phyloP scores from a whole-genome alignment of 2,113 vertebrate species.

The Otis tarda region DNA sequence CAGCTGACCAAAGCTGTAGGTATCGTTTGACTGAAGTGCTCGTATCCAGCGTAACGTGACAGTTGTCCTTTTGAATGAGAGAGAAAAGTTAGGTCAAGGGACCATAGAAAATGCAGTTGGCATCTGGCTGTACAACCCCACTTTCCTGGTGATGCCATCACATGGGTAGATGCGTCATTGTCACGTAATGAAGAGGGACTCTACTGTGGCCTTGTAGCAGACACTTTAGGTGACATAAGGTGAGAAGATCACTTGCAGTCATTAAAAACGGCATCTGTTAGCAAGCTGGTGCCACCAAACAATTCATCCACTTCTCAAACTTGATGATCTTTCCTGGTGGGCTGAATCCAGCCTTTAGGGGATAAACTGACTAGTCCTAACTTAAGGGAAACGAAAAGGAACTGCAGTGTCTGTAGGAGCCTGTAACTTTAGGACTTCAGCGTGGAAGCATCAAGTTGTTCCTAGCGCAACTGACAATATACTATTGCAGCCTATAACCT shows the following conservation, averaged over 20 bases:
- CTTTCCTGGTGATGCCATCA: neutral
- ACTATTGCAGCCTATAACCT: neutral
- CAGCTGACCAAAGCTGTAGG: neutral
- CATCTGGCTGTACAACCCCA: neutral
- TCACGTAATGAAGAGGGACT: neutral
- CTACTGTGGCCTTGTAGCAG: neutral
- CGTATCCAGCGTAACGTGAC: accelerated
- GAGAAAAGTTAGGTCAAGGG: neutral
- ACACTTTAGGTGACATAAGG: neutral
- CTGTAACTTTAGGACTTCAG: neutral
- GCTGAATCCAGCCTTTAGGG: neutral
- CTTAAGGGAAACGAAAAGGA: neutral
- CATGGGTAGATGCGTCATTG: neutral
- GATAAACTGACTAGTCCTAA: neutral
- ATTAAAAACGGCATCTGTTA: neutral
- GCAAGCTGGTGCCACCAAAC: neutral
- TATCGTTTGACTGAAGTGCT: neutral
- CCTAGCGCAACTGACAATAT: neutral
- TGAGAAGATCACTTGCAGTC: neutral
- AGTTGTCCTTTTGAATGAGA: neutral
- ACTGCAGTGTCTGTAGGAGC: neutral
- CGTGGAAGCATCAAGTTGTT: neutral
- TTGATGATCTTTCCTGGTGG: neutral
- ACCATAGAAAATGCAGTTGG: neutral
- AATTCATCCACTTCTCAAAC: neutral